Percentiles rank a stretch among this genome's conserved stretches.
These are phyloP conservation scores for Drosophila subquinaria DNA, from an alignment of 2,888 invertebrate species.

Conservation along the genomic window DNA sequence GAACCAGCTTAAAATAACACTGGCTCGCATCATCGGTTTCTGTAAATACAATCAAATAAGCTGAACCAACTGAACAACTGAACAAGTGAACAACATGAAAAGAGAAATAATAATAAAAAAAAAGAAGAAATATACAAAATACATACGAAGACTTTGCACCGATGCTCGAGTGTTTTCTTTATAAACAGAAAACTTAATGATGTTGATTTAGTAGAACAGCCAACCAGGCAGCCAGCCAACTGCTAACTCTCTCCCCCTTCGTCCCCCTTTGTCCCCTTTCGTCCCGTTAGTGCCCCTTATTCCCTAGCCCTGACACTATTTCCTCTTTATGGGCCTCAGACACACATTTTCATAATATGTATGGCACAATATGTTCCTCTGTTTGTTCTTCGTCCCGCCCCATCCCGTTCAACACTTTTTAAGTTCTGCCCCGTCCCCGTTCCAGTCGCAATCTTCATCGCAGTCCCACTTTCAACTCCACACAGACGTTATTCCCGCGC, in stretches of 20 bases:
- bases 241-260: conserved; percentile 24
- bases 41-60: conserved; percentile 68
- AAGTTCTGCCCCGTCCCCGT: conserved; percentile 40
- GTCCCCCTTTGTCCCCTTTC: not conserved
- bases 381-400: conserved; percentile 21
- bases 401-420: conserved; percentile 60
- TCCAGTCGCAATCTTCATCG: conserved; percentile 7
- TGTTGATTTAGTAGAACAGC: conserved; percentile 79
- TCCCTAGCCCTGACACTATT: conserved; percentile 11
- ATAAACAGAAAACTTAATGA: conserved; percentile 82
- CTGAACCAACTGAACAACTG: conserved; percentile 39
- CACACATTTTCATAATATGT: conserved; percentile 66
- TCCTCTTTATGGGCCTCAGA: conserved; percentile 31
- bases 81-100: conserved; percentile 61
- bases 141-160: conserved; percentile 40
- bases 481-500: conserved; percentile 26
- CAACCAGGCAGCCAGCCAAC: conserved; percentile 23
- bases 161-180: conserved; percentile 78
- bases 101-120: conserved; percentile 37
- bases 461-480: conserved; percentile 8
- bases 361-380: conserved; percentile 66
- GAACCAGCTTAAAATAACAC: conserved; percentile 67
- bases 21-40: conserved; percentile 67
- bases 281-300: too few relatives aligned
- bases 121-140: conserved; percentile 2